phyloP scores from a whole-genome alignment of 2,797 vertebrate genomes.

The Xiphorhynchus erythropygius region DNA sequence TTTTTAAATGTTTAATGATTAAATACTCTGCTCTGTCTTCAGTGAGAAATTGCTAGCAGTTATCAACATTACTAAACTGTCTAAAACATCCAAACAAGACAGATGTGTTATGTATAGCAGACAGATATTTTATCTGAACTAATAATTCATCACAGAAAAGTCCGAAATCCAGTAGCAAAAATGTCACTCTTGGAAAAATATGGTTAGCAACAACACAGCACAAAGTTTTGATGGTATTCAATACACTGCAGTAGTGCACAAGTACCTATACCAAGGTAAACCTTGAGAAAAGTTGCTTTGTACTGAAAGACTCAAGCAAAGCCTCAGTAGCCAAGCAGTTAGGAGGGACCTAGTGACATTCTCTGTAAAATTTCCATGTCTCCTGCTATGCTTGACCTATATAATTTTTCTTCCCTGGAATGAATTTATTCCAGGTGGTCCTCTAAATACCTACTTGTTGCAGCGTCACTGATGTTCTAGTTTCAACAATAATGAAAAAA shows the following conservation, averaged over 20 bases:
- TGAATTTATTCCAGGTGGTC: neutral
- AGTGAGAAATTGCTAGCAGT: constrained; percentile 14
- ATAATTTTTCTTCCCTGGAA: neutral
- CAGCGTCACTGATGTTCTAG: neutral
- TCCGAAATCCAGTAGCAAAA: neutral
- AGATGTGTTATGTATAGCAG: neutral
- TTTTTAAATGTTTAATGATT: neutral
- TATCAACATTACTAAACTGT: constrained; percentile 23
- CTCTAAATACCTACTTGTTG: neutral
- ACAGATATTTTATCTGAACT: neutral
- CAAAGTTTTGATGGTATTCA: neutral
- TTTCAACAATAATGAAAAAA: neutral
- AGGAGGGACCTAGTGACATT: neutral
- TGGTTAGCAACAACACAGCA: neutral
- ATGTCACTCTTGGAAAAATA: neutral
- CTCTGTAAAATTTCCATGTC: neutral
- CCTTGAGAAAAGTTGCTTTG: neutral
- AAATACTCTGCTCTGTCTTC: neutral
- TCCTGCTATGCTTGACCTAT: neutral
- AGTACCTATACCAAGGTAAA: neutral
- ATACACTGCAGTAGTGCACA: neutral
- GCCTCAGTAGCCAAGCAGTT: neutral
- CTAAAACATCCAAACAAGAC: constrained; percentile 19
- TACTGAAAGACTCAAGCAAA: neutral
- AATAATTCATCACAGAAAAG: neutral